Conservation (phyloP, 1,140 invertebrate genomes). For the Hyposmocoma kahamanoa region DNA sequence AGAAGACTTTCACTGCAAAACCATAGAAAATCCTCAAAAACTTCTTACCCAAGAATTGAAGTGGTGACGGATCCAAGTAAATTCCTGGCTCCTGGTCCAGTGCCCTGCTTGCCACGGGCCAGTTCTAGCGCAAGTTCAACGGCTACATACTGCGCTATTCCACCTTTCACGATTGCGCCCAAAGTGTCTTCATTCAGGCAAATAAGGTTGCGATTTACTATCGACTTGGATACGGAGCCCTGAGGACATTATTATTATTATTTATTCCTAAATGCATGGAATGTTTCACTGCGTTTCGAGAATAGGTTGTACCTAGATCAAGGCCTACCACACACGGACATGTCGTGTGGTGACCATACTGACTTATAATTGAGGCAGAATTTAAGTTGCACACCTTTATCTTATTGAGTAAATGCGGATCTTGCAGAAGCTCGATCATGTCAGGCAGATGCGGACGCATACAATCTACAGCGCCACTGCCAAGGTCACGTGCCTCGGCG, state of each 20-base stretch:
- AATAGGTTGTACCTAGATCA: too few species aligned
- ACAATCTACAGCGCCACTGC: constrained; percentile 93
- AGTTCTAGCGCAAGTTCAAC: constrained; percentile 93
- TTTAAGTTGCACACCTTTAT: constrained; percentile 92
- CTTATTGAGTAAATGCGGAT: constrained; percentile 97
- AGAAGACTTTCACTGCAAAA: too few species aligned
- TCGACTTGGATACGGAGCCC: constrained; percentile 60
- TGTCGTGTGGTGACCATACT: too few species aligned
- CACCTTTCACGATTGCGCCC: constrained; percentile 95
- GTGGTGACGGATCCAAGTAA: constrained; percentile 77
- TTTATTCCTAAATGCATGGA: too few species aligned
- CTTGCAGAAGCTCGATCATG: constrained; percentile 95
- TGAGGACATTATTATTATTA: constrained; percentile 14
- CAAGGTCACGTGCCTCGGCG: constrained; percentile 69
- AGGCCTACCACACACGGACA: too few species aligned
- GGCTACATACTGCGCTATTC: constrained; percentile 95
- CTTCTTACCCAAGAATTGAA: constrained; percentile 82
- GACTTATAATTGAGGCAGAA: too few species aligned
- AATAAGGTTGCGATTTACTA: constrained; percentile 73
- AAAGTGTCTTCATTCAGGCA: constrained; percentile 96
- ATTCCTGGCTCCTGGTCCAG: constrained; percentile 30
- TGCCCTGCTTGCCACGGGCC: constrained; percentile 86
- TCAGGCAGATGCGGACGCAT: constrained; percentile 94
- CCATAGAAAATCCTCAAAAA: too few species aligned
- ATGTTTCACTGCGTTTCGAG: too few species aligned